phyloP scores from a whole-genome alignment of 2,113 vertebrate species.

The Cairina moschata region DNA sequence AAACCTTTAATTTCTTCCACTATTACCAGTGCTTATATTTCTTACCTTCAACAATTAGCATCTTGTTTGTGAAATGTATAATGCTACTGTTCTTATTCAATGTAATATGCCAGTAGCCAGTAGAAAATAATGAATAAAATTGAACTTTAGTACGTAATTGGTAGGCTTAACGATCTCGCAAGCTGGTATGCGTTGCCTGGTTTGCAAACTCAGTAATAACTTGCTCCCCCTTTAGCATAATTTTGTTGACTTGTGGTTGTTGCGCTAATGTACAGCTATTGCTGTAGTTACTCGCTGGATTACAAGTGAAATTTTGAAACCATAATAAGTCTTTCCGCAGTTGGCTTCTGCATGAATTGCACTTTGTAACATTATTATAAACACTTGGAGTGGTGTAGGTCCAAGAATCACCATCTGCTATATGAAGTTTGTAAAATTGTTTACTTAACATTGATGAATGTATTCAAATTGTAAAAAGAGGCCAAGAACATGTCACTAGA shows the following conservation, averaged over 20 bases:
- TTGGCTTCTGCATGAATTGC: not conserved
- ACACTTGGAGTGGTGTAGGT: not conserved
- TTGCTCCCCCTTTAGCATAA: accelerated
- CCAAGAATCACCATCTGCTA: slow-evolving; percentile 2
- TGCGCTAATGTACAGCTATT: not conserved
- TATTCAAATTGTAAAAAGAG: not conserved
- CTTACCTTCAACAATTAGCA: not conserved
- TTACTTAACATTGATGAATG: not conserved
- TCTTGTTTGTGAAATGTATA: not conserved
- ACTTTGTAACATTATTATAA: not conserved
- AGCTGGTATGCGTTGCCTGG: not conserved
- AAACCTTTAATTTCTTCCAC: not conserved
- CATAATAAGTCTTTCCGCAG: not conserved
- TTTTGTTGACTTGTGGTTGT: not conserved
- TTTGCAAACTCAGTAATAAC: not conserved
- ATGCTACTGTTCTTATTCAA: not conserved
- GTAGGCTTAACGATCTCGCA: not conserved
- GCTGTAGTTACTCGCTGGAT: not conserved
- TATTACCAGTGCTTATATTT: not conserved
- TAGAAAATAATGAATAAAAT: not conserved
- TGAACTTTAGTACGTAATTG: not conserved
- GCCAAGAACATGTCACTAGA: not conserved
- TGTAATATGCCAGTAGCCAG: not conserved
- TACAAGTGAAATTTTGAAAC: not conserved
- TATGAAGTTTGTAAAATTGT: not conserved